Evolutionary conservation across 2,113 vertebrate genomes (phyloP), one percentile per base, ranked within the genome.

Genomic region (Phyllostomus hastatus): DNA sequence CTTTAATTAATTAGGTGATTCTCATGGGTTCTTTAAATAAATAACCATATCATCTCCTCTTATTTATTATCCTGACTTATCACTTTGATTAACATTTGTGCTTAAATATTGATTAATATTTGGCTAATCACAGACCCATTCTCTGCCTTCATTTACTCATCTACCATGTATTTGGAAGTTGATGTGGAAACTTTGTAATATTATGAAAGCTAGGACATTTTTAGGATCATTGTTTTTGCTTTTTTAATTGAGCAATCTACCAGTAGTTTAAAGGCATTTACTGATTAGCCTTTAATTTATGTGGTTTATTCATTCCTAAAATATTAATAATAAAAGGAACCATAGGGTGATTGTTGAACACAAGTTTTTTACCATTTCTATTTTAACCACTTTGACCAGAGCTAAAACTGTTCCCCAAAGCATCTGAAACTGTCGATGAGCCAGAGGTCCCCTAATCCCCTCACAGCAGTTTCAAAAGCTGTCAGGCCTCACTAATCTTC

Each of bases 311-410:
- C 38, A 69, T 66, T 38, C 87, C 4, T 64, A n/a, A 91, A 93
- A 92, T 82, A 75, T 7, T 82, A 28, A 78, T 88, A 78, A 79
- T 75, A 80, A 95, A 10, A 86, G 5, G 76, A 94, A 79, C 90
- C 24, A n/a, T 41, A 72, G 7, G 2, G 6, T 57, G 10, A 33
- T 54, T 72, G 64, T 89, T 26, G 19, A 8, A 89, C 4, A n/a
- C 43, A 82, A 52, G 0, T 70, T 81, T 28, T 76, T 43, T 54
- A 1, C 3, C 48, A 85, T 64, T 73, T 85, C 57, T 90, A 5
- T 67, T 67, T 83, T 67, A 87, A 89, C 22, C 89, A 35, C 2
- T 86, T 94, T 79, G 24, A 57, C 64, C 20, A 52, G 10, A 61
- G 57, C 28, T 95, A 57, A 90, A 92, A 64, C 10, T 79, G 5